Evolutionary conservation across 2,888 invertebrate species (phyloP).

Genomic region (Temnothorax ravouxi): DNA sequence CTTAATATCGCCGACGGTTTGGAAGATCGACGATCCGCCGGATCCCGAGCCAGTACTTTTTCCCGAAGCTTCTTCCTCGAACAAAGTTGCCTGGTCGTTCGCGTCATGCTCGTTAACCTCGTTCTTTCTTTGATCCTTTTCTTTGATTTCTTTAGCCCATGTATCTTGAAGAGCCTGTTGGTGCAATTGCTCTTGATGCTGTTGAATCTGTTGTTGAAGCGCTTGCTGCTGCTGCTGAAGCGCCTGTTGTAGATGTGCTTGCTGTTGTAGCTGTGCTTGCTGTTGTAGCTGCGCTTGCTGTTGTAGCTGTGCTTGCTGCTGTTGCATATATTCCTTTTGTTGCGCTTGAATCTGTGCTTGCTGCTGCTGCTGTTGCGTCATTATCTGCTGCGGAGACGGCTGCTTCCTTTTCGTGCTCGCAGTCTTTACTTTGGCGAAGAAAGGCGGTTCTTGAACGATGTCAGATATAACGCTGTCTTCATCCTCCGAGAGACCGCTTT

Average conservation of each 20-base stretch:
- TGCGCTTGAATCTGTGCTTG: constrained; percentile 74
- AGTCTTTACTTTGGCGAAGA: constrained; percentile 89
- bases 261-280: constrained; percentile 81
- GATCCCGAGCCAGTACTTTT: constrained; percentile 89
- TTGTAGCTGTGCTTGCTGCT: constrained; percentile 80
- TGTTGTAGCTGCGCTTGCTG: constrained; percentile 70
- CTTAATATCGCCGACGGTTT: constrained; percentile 92
- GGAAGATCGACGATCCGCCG: constrained; percentile 90
- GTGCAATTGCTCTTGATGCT: constrained; percentile 81
- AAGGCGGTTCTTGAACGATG: constrained; percentile 88
- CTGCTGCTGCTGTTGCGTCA: constrained; percentile 71
- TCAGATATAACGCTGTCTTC: constrained; percentile 91
- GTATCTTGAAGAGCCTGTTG: constrained; percentile 83
- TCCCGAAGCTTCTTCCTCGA: constrained; percentile 88
- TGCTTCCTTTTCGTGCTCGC: constrained; percentile 85
- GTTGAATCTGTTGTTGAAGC: constrained; percentile 82
- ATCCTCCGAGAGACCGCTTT: constrained; percentile 91
- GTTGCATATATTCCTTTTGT: constrained; percentile 68
- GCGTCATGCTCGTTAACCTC: constrained; percentile 89
- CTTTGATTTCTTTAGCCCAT: constrained; percentile 86
- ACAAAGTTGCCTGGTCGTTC: constrained; percentile 88
- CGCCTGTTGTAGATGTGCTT: constrained; percentile 54
- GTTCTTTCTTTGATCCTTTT: constrained; percentile 87
- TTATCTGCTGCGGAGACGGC: constrained; percentile 66
- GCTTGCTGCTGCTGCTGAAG: constrained; percentile 77